Evolutionary conservation across 2,797 vertebrate species (phyloP).

Genomic region (Lepilemur ruficaudatus): DNA sequence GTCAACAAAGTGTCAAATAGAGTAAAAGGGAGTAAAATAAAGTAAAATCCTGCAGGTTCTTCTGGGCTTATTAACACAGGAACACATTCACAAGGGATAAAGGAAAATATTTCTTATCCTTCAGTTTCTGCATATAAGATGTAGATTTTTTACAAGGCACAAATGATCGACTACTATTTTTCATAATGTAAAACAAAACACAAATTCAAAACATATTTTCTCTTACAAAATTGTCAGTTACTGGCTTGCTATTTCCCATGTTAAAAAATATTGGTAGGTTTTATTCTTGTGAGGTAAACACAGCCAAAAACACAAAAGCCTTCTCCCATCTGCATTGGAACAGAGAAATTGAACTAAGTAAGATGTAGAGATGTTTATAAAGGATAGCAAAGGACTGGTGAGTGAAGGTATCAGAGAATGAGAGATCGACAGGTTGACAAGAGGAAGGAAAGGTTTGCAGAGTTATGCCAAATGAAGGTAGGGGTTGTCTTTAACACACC

Average conservation of each 20-base stretch:
- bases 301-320: not conserved
- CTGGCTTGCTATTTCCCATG: not conserved
- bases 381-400: not conserved
- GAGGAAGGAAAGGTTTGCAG: not conserved
- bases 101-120: not conserved
- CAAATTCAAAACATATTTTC: not conserved
- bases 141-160: not conserved
- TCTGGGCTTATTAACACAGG: not conserved
- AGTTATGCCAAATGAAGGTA: not conserved
- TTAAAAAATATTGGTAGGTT: not conserved
- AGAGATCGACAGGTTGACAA: not conserved
- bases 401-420: not conserved
- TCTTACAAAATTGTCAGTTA: not conserved
- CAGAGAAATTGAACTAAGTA: not conserved
- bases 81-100: not conserved
- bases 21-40: not conserved
- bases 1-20: not conserved
- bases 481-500: not conserved
- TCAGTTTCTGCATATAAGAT: not conserved
- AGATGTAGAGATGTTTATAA: not conserved
- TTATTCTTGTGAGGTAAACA: not conserved
- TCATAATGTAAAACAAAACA: slow-evolving; percentile 22
- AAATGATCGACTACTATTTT: not conserved
- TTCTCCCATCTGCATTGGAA: not conserved
- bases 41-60: not conserved